Conservation (phyloP, 2,888 invertebrate species). For the Netelia virgata region DNA sequence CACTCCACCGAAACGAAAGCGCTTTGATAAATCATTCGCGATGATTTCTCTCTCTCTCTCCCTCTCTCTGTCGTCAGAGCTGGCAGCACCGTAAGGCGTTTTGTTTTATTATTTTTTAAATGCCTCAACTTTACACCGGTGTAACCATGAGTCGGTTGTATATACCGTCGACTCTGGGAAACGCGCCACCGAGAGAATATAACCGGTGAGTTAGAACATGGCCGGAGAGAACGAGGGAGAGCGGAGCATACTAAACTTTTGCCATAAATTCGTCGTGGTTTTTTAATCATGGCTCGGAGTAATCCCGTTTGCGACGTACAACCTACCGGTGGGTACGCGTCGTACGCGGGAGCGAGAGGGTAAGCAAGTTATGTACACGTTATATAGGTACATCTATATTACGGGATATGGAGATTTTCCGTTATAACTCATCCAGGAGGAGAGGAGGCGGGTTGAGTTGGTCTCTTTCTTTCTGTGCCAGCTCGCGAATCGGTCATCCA, state of each 20-base stretch:
- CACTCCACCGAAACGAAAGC: conserved; percentile 5
- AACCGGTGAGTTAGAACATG: conserved; percentile 33
- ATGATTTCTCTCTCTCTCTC: conserved; percentile 9
- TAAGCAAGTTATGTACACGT: conserved; percentile 9
- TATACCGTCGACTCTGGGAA: conserved; percentile 12
- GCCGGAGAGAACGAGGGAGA: conserved; percentile 13
- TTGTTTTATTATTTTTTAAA: conserved; percentile 65
- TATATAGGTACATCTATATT: conserved; percentile 2
- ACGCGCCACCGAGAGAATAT: conserved; percentile 12
- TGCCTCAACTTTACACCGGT: conserved; percentile 55
- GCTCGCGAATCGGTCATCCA: conserved; percentile 54
- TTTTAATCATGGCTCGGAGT: conserved; percentile 67
- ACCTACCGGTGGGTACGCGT: conserved; percentile 50
- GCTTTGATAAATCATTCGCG: conserved; percentile 52
- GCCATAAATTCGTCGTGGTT: conserved; percentile 69
- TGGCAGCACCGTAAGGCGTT: conserved; percentile 21
- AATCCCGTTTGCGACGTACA: conserved; percentile 64
- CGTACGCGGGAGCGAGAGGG: conserved; percentile 13
- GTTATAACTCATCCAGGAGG: neutral
- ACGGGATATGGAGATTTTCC: neutral
- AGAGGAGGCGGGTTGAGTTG: no score
- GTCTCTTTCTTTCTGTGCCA: conserved; percentile 10
- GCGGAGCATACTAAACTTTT: conserved; percentile 60
- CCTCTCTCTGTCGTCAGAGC: neutral
- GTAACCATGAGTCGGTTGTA: conserved; percentile 10